Conservation (phyloP, 1,140 invertebrate genomes). For the Nixonia krombeini region DNA sequence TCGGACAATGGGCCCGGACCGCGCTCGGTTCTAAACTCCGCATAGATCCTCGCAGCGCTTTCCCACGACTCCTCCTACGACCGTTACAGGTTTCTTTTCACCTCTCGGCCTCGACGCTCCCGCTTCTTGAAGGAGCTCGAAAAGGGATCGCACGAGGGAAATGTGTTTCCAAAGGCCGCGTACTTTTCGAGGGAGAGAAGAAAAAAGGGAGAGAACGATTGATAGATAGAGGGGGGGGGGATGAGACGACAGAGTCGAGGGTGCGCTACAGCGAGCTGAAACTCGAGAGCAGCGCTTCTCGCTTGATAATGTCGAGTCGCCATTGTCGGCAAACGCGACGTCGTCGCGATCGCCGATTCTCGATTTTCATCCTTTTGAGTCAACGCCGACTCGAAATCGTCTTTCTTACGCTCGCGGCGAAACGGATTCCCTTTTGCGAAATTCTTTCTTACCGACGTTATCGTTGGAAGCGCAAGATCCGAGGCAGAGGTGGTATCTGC, state of each 20-base stretch:
- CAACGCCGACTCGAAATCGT: background rate
- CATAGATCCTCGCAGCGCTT: constrained; percentile 51
- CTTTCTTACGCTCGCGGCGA: background rate
- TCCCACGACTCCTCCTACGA: constrained; percentile 64
- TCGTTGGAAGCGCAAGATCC: too few relatives aligned
- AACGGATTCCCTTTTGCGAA: too few relatives aligned
- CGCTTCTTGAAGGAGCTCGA: constrained; percentile 22
- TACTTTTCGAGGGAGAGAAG: constrained; percentile 21
- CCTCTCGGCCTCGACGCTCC: constrained; percentile 42
- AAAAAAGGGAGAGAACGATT: constrained; percentile 12
- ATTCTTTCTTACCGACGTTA: too few relatives aligned
- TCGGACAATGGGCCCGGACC: constrained; percentile 37
- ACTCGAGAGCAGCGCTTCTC: constrained; percentile 36
- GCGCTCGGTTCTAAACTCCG: constrained; percentile 40
- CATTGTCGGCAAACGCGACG: background rate
- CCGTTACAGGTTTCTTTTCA: constrained; percentile 63
- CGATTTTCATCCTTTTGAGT: background rate
- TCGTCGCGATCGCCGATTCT: background rate
- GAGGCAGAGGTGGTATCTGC: too few relatives aligned
- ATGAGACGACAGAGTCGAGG: constrained; percentile 1
- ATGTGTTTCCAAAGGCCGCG: constrained; percentile 22
- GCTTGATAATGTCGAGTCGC: constrained; percentile 8
- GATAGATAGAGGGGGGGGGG: constrained; percentile 13
- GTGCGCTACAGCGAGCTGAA: constrained; percentile 17
- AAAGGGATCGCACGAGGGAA: constrained; percentile 38